Evolutionary conservation across 2,888 invertebrate genomes (phyloP).

Genomic region (Panopea generosa): DNA sequence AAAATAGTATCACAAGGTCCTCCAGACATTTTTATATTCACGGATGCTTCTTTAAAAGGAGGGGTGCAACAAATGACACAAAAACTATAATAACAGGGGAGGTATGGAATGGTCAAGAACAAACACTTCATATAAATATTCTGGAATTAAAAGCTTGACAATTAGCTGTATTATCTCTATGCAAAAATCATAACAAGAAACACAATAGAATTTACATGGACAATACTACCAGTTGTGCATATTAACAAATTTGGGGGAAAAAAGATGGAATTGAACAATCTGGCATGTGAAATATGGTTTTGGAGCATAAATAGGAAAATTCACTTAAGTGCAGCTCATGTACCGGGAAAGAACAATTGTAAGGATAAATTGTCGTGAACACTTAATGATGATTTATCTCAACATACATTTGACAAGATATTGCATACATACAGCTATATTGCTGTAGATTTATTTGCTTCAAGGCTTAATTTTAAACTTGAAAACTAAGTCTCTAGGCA

Average conservation of each 20-base stretch:
- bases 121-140: conserved; percentile 32
- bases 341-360: conserved; percentile 38
- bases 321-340: conserved; percentile 36
- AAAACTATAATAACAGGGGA: conserved; percentile 4
- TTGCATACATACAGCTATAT: conserved; percentile 2
- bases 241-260: conserved; percentile 34
- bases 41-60: conserved; percentile 15
- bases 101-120: conserved; percentile 26
- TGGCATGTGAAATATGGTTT: conserved; percentile 6
- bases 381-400: conserved; percentile 39
- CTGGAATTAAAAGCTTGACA: conserved; percentile 35
- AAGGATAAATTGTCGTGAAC: conserved; percentile 35
- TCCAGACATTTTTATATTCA: conserved; percentile 6
- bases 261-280: not conserved
- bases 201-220: conserved; percentile 24
- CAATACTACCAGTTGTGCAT: conserved; percentile 37
- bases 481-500: conserved; percentile 19
- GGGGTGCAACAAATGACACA: conserved; percentile 16
- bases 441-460: conserved; percentile 34
- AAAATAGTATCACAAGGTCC: conserved; percentile 8
- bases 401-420: not conserved
- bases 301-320: conserved; percentile 21
- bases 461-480: conserved; percentile 31
- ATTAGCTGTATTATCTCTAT: conserved; percentile 18
- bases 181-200: not conserved